phyloP scores from a whole-genome alignment of 1,140 invertebrate species.

The Trachymyrmex septentrionalis region DNA sequence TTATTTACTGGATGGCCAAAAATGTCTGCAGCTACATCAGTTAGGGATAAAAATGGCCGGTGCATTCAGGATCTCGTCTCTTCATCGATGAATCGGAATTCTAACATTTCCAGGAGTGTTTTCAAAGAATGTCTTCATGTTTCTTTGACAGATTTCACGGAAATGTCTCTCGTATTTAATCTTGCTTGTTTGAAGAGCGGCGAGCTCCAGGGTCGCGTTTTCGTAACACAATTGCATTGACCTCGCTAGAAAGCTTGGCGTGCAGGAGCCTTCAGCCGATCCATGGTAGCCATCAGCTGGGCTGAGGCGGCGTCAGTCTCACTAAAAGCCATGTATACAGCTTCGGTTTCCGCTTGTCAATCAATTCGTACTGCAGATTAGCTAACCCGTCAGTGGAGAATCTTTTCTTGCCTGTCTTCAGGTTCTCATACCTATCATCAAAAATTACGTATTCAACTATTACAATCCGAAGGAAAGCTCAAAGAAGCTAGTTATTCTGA shows the following conservation, averaged over 20 bases:
- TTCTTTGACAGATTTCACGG: not conserved
- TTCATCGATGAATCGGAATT: constrained; percentile 14
- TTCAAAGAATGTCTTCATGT: constrained; percentile 17
- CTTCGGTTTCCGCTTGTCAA: constrained; percentile 90
- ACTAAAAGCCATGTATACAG: constrained; percentile 93
- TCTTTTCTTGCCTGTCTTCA: constrained; percentile 93
- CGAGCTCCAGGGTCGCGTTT: constrained; percentile 8
- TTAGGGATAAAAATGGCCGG: constrained; percentile 32
- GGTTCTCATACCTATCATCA: constrained; percentile 91
- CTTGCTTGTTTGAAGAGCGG: constrained; percentile 9
- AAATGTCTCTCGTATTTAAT: not conserved
- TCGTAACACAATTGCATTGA: constrained; percentile 17
- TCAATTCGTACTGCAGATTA: constrained; percentile 93
- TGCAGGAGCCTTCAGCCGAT: constrained; percentile 80
- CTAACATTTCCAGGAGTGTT: not conserved
- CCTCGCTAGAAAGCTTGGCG: constrained; percentile 8
- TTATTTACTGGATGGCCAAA: not conserved
- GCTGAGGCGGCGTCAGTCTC: constrained; percentile 87
- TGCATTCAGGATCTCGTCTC: constrained; percentile 30
- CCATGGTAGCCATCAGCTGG: constrained; percentile 88
- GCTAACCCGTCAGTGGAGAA: constrained; percentile 95
- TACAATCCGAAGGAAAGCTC: constrained; percentile 67
- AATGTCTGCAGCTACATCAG: not conserved
- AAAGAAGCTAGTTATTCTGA: constrained; percentile 4
- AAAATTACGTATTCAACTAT: constrained; percentile 52